These are phyloP conservation scores for Musca domestica DNA, from an alignment of 1,140 invertebrate genomes.

Conservation along the genomic window DNA sequence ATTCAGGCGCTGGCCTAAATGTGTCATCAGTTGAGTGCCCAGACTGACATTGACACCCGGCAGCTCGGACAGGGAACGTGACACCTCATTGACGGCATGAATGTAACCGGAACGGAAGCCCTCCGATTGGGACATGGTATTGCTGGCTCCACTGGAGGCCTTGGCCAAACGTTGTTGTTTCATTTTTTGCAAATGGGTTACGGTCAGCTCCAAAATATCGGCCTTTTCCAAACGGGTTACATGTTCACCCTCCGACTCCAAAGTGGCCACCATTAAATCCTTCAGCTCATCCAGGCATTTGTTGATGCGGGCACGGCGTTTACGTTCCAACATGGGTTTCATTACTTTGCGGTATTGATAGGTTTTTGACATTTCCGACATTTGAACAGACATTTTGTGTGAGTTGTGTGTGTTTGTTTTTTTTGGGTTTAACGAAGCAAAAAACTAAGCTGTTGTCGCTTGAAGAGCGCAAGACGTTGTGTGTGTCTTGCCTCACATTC, in stretches of 20 bases:
- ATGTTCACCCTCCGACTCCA: conserved; percentile 85
- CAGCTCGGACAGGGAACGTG: conserved; percentile 76
- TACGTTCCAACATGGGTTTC: conserved; percentile 95
- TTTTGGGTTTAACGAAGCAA: conserved; percentile 8
- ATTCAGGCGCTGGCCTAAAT: conserved; percentile 78
- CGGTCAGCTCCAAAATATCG: conserved; percentile 93
- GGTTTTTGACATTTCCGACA: conserved; percentile 67
- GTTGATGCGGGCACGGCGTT: conserved; percentile 90
- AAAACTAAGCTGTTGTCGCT: not conserved
- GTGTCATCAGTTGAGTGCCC: conserved; percentile 82
- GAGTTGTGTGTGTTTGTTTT: conserved; percentile 11
- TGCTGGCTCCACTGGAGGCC: conserved; percentile 52
- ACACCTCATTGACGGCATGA: conserved; percentile 89
- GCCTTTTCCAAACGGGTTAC: conserved; percentile 94
- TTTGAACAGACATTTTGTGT: conserved; percentile 46
- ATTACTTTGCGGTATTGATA: conserved; percentile 91
- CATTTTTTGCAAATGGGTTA: conserved; percentile 85
- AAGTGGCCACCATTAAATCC: conserved; percentile 84
- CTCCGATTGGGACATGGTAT: conserved; percentile 63
- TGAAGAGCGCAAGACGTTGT: conserved; percentile 10
- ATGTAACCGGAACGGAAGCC: conserved; percentile 88
- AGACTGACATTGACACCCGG: conserved; percentile 81
- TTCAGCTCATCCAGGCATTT: conserved; percentile 91
- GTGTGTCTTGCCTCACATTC: not conserved
- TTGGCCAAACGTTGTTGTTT: conserved; percentile 65